Conservation (phyloP, 1,140 invertebrate species). For the Caenorhabditis latens region DNA sequence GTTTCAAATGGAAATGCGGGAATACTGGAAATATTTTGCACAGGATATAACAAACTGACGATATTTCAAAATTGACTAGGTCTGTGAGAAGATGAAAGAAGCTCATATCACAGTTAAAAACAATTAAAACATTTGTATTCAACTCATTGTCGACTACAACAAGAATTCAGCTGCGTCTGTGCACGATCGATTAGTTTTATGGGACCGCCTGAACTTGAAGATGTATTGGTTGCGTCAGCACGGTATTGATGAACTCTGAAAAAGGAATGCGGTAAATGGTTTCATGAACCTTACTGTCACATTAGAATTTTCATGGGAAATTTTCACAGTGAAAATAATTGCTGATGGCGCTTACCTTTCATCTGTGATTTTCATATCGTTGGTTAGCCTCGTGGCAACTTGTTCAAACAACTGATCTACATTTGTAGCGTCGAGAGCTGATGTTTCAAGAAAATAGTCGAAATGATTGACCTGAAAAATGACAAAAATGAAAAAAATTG, state of each 20-base stretch:
- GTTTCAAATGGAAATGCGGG: not conserved
- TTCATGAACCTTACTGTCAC: not conserved
- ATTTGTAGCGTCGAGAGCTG: constrained; percentile 76
- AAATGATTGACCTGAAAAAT: constrained; percentile 71
- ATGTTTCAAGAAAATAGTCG: constrained; percentile 77
- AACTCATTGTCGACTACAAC: constrained; percentile 56
- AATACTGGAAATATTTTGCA: constrained; percentile 34
- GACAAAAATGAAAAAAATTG: not conserved
- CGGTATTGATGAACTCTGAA: constrained; percentile 42
- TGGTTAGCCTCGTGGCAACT: constrained; percentile 73
- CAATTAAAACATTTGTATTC: not conserved
- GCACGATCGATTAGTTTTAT: constrained; percentile 55
- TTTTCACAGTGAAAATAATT: not conserved
- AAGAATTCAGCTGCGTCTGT: constrained; percentile 60
- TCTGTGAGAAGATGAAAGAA: constrained; percentile 5
- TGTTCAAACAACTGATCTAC: constrained; percentile 77
- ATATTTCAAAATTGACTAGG: constrained; percentile 11
- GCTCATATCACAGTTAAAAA: constrained; percentile 27
- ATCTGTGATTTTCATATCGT: constrained; percentile 77
- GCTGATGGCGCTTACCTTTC: constrained; percentile 65
- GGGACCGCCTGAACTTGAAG: not conserved
- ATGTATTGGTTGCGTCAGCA: constrained; percentile 48
- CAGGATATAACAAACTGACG: not conserved
- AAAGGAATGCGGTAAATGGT: not conserved
- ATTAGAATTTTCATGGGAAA: too few species aligned